Percentiles rank a stretch among this genome's conserved stretches.
Evolutionary conservation across 1,140 invertebrate species (phyloP).

Genomic region (Nebria ingens): DNA sequence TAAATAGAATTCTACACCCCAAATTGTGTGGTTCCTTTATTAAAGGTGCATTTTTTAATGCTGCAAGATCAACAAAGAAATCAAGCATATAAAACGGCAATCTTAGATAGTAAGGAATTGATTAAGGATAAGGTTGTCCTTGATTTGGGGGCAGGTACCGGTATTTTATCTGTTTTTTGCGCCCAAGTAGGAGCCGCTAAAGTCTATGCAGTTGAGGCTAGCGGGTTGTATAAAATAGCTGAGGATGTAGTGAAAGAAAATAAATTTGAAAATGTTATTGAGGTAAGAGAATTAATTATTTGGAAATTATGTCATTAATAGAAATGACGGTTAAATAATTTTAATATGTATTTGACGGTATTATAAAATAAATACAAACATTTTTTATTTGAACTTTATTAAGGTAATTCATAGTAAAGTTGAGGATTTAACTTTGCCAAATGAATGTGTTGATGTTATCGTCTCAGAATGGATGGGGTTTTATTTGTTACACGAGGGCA

Average conservation of each 20-base stretch:
- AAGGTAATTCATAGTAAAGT: conserved; percentile 61
- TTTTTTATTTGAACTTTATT: no score
- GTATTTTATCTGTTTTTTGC: conserved; percentile 92
- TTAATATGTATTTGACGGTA: conserved; percentile 7
- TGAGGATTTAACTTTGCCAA: conserved; percentile 62
- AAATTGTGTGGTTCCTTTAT: no score
- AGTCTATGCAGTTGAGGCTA: conserved; percentile 90
- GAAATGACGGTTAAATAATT: no score
- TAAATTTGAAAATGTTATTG: conserved; percentile 41
- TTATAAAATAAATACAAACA: conserved; percentile 18
- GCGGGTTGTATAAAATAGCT: conserved; percentile 77
- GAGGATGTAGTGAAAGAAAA: conserved; percentile 75
- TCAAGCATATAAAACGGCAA: conserved; percentile 70
- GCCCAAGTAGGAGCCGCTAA: conserved; percentile 85
- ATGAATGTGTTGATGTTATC: conserved; percentile 84
- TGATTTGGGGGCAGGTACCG: conserved; percentile 96
- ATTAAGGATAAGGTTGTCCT: conserved; percentile 71
- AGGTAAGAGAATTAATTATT: no score
- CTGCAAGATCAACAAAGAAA: conserved; percentile 71
- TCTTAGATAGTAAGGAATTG: conserved; percentile 55
- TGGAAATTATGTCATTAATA: conserved; percentile 5
- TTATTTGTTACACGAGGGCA: conserved; percentile 95
- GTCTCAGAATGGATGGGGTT: conserved; percentile 99
- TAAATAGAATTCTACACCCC: no score
- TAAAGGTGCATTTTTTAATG: conserved; percentile 75